Evolutionary conservation across 2,888 invertebrate genomes (phyloP).

Genomic region (Saturnia japonica): DNA sequence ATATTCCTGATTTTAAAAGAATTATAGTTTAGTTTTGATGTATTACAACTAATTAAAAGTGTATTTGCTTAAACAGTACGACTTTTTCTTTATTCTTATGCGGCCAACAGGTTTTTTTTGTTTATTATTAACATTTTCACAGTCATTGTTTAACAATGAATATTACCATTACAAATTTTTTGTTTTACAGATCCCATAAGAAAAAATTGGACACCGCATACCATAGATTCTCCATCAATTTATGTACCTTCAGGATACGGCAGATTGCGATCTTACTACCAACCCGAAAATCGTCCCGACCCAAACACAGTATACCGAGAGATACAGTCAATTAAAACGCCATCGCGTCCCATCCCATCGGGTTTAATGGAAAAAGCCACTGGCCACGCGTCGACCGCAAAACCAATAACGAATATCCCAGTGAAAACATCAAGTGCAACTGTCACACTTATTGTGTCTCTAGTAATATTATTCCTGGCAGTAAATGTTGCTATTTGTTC

Average conservation of each 20-base stretch:
- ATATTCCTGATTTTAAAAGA: too few species aligned
- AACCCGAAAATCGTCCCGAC: conserved; percentile 49
- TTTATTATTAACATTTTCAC: not conserved
- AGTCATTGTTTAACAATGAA: not conserved
- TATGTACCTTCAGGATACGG: conserved; percentile 57
- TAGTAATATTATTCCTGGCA: conserved; percentile 87
- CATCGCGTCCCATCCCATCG: conserved; percentile 55
- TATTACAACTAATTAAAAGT: too few species aligned
- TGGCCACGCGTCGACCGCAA: conserved; percentile 46
- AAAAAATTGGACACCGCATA: conserved; percentile 56
- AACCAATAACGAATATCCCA: conserved; percentile 55
- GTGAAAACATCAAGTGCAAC: conserved; percentile 83
- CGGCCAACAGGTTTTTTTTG: too few species aligned
- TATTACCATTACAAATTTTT: too few species aligned
- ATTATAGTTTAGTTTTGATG: too few species aligned
- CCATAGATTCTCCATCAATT: conserved; percentile 45
- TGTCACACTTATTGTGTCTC: conserved; percentile 83
- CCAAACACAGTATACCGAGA: conserved; percentile 62
- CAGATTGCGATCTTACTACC: conserved; percentile 52
- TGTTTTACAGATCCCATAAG: conserved; percentile 54
- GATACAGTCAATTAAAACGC: conserved; percentile 69
- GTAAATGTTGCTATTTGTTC: conserved; percentile 87
- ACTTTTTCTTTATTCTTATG: too few species aligned
- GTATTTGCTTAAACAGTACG: too few species aligned
- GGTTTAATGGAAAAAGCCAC: conserved; percentile 59